Evolutionary conservation across 2,888 invertebrate species (phyloP), one percentile per base, ranked within the genome.

Genomic region (Lymantria dispar): DNA sequence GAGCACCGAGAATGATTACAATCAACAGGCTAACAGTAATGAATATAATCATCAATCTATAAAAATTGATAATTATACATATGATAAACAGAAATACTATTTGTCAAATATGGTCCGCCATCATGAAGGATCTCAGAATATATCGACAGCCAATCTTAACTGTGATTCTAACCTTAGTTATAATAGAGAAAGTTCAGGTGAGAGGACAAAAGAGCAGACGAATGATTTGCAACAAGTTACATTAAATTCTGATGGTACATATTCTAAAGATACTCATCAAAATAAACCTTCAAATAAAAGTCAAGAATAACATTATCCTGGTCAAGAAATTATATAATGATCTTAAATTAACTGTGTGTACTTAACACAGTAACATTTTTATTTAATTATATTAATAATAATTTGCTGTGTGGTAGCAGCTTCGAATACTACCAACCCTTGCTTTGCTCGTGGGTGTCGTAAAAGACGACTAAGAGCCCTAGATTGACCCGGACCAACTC

Each of bases 11-110:
- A n/a, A n/a, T n/a, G n/a, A n/a, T n/a, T n/a, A n/a, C n/a, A n/a
- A 66, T 45, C 61, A 62, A 44, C 64, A 70, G 44, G 11, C 58
- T 7, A 64, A 55, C 29, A 66, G 56, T 33, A 40, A 13, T 14
- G 40, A 40, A 10, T 40, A 40, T 9, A 40, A 40, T 14, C 14
- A 40, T 14, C 14, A 13, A 47, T 56, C 62, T 10, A 54, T 72
- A 36, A 76, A 81, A 64, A 63, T 70, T 5, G 68, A 68, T 15
- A 70, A 62, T 55, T 80, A 66, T 52, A 62, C 56, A 52, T 75
- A 72, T 36, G 68, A 73, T 5, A 81, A 78, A 58, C 63, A 77
- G 9, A 83, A 81, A 57, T 76, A 60, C 31, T 80, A 68, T 62
- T 40, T 75, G 50, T 55, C 74, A 40, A 14, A 40, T 14, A 40